Evolutionary conservation across 2,797 vertebrate genomes (phyloP), one percentile per base, ranked within the genome.

Genomic region (Ispidina lecontei): DNA sequence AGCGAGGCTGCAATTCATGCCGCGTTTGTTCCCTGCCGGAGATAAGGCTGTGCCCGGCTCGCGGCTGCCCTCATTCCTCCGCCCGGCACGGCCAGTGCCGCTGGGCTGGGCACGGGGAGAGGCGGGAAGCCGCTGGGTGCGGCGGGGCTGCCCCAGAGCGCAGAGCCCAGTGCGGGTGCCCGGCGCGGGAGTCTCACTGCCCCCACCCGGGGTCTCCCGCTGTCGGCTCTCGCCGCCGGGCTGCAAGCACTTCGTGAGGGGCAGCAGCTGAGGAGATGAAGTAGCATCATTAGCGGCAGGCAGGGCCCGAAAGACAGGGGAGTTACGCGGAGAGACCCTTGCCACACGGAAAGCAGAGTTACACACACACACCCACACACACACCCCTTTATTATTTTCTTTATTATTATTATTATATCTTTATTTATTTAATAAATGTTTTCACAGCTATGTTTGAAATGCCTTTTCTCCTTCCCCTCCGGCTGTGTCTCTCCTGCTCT

Each of bases 1-100:
- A 37, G 94, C 78, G 60, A 91, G 94, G 86, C 87, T 90, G 95
- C 95, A 94, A 85, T 97, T 97, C 95, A 81, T 93, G 87, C 95
- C 87, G 94, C 52, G 44, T 84, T 96, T 87, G 89, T 87, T 95
- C 95, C 55, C 64, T 73, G 82, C 62, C 69, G 33, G 41, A 65
- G 76, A 84, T 60, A 21, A 83, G 74, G 76, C 90, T 88, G 90
- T 78, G 90, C 43, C 90, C 80, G 39, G 54, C 87, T 55, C 49
- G 76, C 39, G 59, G 78, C 73, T 43, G 43, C 28, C 33, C 80
- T 67, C 87, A 1, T 25, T 74, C 12, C 71, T 41, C 29, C 44
- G 54, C 54, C 26, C 44, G n/a, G 84, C 95, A 5, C 35, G 85
- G 83, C 84, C 14, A n/a, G 26, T 28, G 87, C 51, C 49, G n/a